These are phyloP conservation scores for Ictidomys tridecemlineatus DNA, from an alignment of 2,113 vertebrate species.

Conservation along the genomic window DNA sequence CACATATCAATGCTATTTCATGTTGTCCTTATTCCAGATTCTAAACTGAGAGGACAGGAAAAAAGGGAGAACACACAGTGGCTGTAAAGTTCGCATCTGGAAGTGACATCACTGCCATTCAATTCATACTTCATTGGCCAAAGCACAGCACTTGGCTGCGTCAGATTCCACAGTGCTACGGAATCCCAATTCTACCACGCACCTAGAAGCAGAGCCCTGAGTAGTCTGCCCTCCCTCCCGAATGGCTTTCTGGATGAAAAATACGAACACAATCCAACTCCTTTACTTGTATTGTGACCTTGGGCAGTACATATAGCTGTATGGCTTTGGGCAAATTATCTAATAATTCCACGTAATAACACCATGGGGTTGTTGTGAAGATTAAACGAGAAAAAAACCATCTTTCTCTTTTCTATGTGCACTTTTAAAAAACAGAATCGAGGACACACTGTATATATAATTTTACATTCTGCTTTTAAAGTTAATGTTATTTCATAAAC, in stretches of 20 bases:
- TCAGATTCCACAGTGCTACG: not conserved
- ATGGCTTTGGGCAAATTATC: constrained; percentile 52
- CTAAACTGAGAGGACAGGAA: not conserved
- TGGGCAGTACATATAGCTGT: not conserved
- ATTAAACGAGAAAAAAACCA: constrained; percentile 61
- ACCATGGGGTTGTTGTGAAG: constrained; percentile 51
- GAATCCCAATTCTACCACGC: not conserved
- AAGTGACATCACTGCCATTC: not conserved
- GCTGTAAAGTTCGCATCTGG: not conserved
- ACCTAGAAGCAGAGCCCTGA: not conserved
- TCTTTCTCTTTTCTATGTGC: constrained; percentile 35
- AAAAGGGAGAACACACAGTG: not conserved
- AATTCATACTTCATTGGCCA: not conserved
- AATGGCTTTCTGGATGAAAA: constrained; percentile 33
- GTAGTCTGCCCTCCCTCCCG: not conserved
- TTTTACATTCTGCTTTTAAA: constrained; percentile 72
- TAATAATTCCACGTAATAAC: constrained; percentile 59
- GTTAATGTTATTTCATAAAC: constrained; percentile 75
- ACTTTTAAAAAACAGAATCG: constrained; percentile 48
- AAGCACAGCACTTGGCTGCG: not conserved
- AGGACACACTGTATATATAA: constrained; percentile 51
- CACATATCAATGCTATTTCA: not conserved
- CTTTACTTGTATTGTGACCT: not conserved
- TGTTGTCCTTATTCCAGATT: not conserved
- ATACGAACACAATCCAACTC: not conserved